Base-by-base conservation (phyloP, 1,140 invertebrate species). In the Paracyclopina nana region DNA sequence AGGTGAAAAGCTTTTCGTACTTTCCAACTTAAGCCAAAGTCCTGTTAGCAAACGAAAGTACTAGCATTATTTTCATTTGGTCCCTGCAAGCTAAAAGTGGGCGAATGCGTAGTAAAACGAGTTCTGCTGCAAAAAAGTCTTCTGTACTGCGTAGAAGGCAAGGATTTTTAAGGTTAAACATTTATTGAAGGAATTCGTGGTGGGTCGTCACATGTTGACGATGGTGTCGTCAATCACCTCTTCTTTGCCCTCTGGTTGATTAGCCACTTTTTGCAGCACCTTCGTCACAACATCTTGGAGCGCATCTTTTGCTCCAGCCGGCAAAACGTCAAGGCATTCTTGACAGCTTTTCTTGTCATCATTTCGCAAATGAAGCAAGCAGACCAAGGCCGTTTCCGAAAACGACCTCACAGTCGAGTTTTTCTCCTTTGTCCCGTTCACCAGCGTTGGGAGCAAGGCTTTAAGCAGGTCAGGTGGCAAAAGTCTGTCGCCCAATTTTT, bases 401-500 rank as follows among this genome's bases (percentile, higher is more conserved):
- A 86, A 84, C 1, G 83, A 80, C 63, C 85, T 83, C 2, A 97
- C 90, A 58, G 84, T 81, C 18, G 83, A 78, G 68, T 95, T 95
- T 65, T 94, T 95, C 67, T 96, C 91, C 67, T 95, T 95, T 18
- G 88, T 92, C 49, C 90, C 90, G 68, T 94, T 96, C 1, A 95
- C 87, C 52, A 96, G 67, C 67, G 83, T 83, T 5, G 88, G 86
- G 46, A 95, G 64, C 46, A 91, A 65, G 14, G 75, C 62, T 60
- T 78, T 83, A 27, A 88, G 66, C 50, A 88, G 62, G 57, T 83
- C 80, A 12, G 55, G 42, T 4, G 77, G 67, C 14, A 78, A 68
- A 66, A 75, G 69, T 60, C 30, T 65, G 60, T 52, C 75, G 65
- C 55, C 63, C 68, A 59, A 75, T 74, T 9, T 22, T 16, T 40